Evolutionary conservation across 2,888 invertebrate species (phyloP), one percentile per base, ranked within the genome.

Genomic region (Calliphora vomitoria): DNA sequence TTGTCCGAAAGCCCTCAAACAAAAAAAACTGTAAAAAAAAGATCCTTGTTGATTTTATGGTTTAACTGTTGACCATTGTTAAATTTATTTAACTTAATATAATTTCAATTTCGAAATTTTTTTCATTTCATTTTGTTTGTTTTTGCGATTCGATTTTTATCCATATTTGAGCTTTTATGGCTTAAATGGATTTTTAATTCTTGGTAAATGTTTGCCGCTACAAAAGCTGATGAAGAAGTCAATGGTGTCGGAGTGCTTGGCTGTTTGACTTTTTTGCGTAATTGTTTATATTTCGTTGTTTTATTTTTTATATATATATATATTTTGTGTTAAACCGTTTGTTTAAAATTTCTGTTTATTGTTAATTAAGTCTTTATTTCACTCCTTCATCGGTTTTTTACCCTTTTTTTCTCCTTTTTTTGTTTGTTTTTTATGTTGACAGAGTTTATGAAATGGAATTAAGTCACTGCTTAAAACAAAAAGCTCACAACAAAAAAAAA

Each of bases 151-250:
- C 72, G 72, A 82, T 82, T 68, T 55, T 82, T 75, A 83, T 71
- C 69, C 82, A 80, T 79, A 75, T 83, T 83, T 83, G 41, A 86
- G 86, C 83, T 75, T 64, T 82, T 75, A 69, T 75, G 86, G 79
- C 82, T 86, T 80, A 86, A 82, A 83, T 83, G 79, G 53, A 44
- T 64, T 81, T 80, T 83, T 75, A 80, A 75, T 86, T 74, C 82
- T 44, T 41, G 31, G 72, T 80, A 72, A 84, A 84, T 66, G 38
- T 78, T 71, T 78, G 66, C 58, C 38, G 44, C 66, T 20, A 53
- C 31, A 25, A 20, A n/a, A 18, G 76, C 82, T 78, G 86, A 86
- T 86, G 83, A 86, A 86, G 82, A 80, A 80, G 75, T 86, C 75
- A 75, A 64, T 11, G 47, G 31, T 64, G 35, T 47, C 55, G 53